phyloP scores from a whole-genome alignment of 2,888 invertebrate genomes.

The Clitarchus hookeri region DNA sequence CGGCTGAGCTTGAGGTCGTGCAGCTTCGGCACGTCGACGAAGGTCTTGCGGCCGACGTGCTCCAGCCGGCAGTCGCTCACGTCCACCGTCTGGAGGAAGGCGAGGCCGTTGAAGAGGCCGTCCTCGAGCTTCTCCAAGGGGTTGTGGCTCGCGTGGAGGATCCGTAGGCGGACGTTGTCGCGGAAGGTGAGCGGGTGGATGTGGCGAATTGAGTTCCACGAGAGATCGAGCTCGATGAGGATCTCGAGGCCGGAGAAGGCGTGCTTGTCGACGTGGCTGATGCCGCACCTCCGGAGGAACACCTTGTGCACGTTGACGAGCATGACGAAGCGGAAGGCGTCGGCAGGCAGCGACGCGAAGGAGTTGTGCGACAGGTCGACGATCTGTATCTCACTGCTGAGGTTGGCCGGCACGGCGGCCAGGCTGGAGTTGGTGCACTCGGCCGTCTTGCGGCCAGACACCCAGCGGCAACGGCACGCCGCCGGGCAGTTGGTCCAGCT shows the following conservation, averaged over 20 bases:
- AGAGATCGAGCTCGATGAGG: constrained; percentile 82
- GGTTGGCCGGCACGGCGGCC: constrained; percentile 69
- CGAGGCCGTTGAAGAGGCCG: constrained; percentile 75
- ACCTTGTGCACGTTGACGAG: constrained; percentile 83
- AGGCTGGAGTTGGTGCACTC: constrained; percentile 74
- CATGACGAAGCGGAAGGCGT: constrained; percentile 70
- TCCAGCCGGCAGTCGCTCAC: constrained; percentile 76
- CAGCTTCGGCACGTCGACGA: constrained; percentile 69
- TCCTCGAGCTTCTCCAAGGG: constrained; percentile 72
- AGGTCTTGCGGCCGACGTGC: constrained; percentile 71
- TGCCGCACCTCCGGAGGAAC: constrained; percentile 72
- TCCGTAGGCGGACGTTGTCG: constrained; percentile 71
- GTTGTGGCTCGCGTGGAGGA: constrained; percentile 75
- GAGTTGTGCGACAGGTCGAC: constrained; percentile 74
- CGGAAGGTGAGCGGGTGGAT: constrained; percentile 72
- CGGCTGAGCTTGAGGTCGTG: constrained; percentile 71
- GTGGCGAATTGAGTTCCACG: constrained; percentile 69
- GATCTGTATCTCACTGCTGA: constrained; percentile 71
- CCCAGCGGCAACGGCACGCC: constrained; percentile 83
- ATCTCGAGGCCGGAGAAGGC: constrained; percentile 77
- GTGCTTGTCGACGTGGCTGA: constrained; percentile 71
- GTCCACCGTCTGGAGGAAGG: constrained; percentile 74
- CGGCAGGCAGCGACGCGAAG: constrained; percentile 66
- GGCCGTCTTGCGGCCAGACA: constrained; percentile 80
- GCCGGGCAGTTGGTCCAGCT: constrained; percentile 66